Conservation (phyloP, 2,797 vertebrate genomes). For the Notolepis coatsorum region DNA sequence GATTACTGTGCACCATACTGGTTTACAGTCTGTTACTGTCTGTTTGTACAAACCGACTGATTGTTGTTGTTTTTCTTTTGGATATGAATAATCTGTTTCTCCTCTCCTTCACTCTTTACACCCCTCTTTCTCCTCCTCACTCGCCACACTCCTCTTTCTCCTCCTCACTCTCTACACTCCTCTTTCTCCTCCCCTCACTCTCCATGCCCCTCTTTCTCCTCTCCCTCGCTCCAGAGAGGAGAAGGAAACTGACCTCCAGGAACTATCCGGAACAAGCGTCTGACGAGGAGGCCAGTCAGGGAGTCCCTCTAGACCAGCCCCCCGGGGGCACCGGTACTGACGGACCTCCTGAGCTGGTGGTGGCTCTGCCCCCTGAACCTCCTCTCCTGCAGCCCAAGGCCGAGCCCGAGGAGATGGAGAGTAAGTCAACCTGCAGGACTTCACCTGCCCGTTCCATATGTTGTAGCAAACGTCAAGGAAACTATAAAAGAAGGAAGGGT, state of each 20-base stretch:
- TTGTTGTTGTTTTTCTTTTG: no score
- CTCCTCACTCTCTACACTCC: slow-evolving; percentile 21
- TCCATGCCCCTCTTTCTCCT: neutral
- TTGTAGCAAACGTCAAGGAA: no score
- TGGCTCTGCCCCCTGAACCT: neutral
- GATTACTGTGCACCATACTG: no score
- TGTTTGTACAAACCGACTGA: no score
- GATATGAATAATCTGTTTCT: neutral
- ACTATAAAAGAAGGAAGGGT: no score
- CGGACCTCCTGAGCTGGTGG: neutral
- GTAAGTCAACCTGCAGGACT: no score
- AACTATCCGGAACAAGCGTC: neutral
- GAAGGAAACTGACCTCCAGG: slow-evolving; percentile 45
- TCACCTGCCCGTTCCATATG: no score
- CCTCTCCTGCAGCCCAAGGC: slow-evolving; percentile 65
- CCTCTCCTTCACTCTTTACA: neutral
- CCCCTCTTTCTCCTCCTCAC: neutral
- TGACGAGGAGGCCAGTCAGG: neutral
- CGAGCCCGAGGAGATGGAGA: slow-evolving; percentile 75
- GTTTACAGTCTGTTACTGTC: no score
- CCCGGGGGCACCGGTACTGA: neutral
- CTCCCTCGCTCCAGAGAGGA: slow-evolving; percentile 44
- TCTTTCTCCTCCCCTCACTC: neutral
- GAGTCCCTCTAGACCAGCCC: neutral
- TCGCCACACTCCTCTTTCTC: slow-evolving; percentile 8